phyloP scores from a whole-genome alignment of 2,797 vertebrate species.

The Propithecus perrieri region DNA sequence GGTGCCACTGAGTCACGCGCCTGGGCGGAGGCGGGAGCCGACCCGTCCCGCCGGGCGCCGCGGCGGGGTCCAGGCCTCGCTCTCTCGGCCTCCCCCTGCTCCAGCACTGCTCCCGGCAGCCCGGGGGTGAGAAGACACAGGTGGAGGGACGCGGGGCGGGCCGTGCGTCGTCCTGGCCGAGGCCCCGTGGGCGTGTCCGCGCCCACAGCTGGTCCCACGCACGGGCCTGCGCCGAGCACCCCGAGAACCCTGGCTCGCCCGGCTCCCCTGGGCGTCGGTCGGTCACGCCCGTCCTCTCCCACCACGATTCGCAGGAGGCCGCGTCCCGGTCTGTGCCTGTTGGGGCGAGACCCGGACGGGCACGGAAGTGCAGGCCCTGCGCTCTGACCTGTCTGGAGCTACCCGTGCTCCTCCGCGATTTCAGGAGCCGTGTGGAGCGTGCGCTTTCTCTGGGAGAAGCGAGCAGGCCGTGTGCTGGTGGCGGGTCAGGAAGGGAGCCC shows the following conservation, averaged over 20 bases:
- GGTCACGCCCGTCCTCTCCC: rapidly evolving
- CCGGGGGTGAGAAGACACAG: too few species aligned
- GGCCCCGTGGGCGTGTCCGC: too few species aligned
- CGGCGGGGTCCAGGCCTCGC: too few species aligned
- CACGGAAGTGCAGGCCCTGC: background rate
- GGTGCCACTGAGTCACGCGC: rapidly evolving
- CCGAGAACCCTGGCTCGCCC: rapidly evolving
- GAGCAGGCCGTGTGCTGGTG: rapidly evolving
- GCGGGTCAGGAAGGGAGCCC: background rate
- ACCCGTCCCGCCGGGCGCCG: too few species aligned
- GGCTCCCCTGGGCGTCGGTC: rapidly evolving
- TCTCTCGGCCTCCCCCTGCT: too few species aligned
- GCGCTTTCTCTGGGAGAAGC: background rate
- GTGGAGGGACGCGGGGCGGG: rapidly evolving
- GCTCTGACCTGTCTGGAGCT: background rate
- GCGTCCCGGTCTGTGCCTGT: too few species aligned
- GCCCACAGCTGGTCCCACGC: too few species aligned
- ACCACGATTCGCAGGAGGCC: background rate
- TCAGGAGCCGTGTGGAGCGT: background rate
- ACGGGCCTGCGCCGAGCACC: background rate
- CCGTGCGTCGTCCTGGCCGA: too few species aligned
- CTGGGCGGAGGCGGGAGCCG: too few species aligned
- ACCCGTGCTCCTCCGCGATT: background rate
- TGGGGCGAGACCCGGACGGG: rapidly evolving
- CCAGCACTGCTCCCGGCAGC: too few species aligned